These are phyloP conservation scores for Drosophila pseudoobscura DNA, from an alignment of 1,140 invertebrate species.

Conservation along the genomic window DNA sequence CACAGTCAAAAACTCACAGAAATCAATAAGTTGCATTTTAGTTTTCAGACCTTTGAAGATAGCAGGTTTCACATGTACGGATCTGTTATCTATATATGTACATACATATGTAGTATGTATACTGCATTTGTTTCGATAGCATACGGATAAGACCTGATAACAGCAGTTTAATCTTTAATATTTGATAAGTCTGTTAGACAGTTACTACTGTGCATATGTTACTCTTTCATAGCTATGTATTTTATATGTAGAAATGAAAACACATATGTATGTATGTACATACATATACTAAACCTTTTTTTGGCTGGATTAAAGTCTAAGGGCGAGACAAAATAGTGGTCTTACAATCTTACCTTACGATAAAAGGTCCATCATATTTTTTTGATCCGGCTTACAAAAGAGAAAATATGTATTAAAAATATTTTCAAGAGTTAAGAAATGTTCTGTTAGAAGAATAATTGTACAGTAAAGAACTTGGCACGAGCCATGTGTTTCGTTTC, in stretches of 20 bases:
- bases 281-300: too few relatives aligned
- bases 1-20: too few relatives aligned
- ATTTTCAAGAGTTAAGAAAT: neutral
- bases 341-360: conserved; percentile 41
- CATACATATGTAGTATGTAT: conserved; percentile 9
- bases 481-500: too few relatives aligned
- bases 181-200: conserved; percentile 26
- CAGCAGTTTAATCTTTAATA: conserved; percentile 37
- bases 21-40: neutral
- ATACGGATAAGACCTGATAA: conserved; percentile 48
- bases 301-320: too few relatives aligned
- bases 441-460: neutral
- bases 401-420: neutral
- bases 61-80: neutral
- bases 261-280: too few relatives aligned
- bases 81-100: conserved; percentile 24
- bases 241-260: too few relatives aligned
- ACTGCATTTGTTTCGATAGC: conserved; percentile 33
- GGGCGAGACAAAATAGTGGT: neutral
- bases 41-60: neutral
- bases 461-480: too few relatives aligned
- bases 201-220: conserved; percentile 23
- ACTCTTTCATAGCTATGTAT: neutral
- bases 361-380: conserved; percentile 49
- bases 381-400: conserved; percentile 41